Evolutionary conservation across 2,888 invertebrate genomes (phyloP), one percentile per base, ranked within the genome.

Genomic region (Sphecodes monilicornis): DNA sequence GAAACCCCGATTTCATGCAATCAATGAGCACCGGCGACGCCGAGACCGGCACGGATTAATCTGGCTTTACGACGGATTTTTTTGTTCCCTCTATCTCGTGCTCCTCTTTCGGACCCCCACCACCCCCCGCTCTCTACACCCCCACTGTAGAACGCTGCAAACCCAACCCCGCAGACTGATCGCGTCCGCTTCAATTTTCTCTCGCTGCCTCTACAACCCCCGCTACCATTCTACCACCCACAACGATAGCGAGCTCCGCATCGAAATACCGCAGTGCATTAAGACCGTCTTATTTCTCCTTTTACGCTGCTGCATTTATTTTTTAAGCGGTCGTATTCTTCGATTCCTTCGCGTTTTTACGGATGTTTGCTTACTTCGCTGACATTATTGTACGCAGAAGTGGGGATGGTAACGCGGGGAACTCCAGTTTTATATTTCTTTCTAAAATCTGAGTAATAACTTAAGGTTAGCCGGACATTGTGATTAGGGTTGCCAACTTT

Each of bases 1-100:
- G 91, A 91, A 90, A 90, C 82, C 90, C 87, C 88, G 90, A 91
- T 91, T 91, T 91, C 91, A 84, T 88, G 90, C 91, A 90, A 91
- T 91, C 91, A 91, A 91, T 90, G 90, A 91, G 86, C 85, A 88
- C 88, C 81, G 81, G 82, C 88, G 82, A 84, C 82, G 87, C 78
- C 79, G 83, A 77, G 84, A 77, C 84, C 87, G 78, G 73, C 87
- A 78, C 80, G 90, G 89, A 89, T 91, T 88, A 88, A 91, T 91
- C 86, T 87, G 78, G 80, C 88, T 90, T 83, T 85, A 80, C 88
- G 86, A 84, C 86, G 85, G 76, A 87, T 89, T 88, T 89, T 46
- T 90, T 90, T 84, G 74, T 81, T 77, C 85, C 73, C 46, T 66
- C 78, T 78, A 78, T 83, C 80, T 72, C 54, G 32, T 74, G 70